phyloP scores from a whole-genome alignment of 2,888 invertebrate genomes.

The Oscheius sp. region DNA sequence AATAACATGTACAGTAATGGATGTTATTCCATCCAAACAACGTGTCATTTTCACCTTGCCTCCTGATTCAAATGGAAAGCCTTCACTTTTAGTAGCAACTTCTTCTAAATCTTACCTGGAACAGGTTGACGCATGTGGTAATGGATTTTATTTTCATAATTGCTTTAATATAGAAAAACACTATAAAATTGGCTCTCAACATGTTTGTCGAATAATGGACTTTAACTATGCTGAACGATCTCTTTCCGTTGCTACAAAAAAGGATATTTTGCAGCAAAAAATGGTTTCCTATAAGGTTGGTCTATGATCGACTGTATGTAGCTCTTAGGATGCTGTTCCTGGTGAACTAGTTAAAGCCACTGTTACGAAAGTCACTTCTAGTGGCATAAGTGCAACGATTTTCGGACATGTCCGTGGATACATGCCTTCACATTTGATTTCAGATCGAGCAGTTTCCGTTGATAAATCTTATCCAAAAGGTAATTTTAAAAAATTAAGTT shows the following conservation, averaged over 20 bases:
- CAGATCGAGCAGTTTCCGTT: slow-evolving; percentile 45
- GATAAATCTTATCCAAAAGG: slow-evolving; percentile 43
- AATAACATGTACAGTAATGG: slow-evolving; percentile 52
- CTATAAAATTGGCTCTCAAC: slow-evolving; percentile 53
- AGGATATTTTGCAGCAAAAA: slow-evolving; percentile 58
- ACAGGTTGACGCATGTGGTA: slow-evolving; percentile 40
- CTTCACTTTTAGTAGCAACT: slow-evolving; percentile 37
- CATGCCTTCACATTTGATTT: slow-evolving; percentile 45
- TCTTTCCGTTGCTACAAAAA: slow-evolving; percentile 56
- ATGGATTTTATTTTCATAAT: neutral
- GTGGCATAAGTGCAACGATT: slow-evolving; percentile 39
- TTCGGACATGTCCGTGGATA: slow-evolving; percentile 51
- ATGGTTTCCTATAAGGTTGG: slow-evolving; percentile 50
- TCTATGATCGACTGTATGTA: neutral
- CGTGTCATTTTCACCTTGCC: slow-evolving; percentile 56
- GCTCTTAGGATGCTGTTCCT: slow-evolving; percentile 44
- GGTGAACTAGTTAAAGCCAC: slow-evolving; percentile 45
- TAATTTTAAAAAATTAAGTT: slow-evolving; percentile 5
- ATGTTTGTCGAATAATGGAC: slow-evolving; percentile 58
- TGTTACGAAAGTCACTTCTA: slow-evolving; percentile 34
- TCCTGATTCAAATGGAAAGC: slow-evolving; percentile 39
- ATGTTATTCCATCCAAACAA: slow-evolving; percentile 37
- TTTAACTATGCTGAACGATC: slow-evolving; percentile 56
- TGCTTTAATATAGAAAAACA: slow-evolving; percentile 19
- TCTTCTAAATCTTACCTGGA: slow-evolving; percentile 38